These are phyloP conservation scores for Serranus cabrilla DNA, from an alignment of 2,797 vertebrate genomes.

Conservation along the genomic window DNA sequence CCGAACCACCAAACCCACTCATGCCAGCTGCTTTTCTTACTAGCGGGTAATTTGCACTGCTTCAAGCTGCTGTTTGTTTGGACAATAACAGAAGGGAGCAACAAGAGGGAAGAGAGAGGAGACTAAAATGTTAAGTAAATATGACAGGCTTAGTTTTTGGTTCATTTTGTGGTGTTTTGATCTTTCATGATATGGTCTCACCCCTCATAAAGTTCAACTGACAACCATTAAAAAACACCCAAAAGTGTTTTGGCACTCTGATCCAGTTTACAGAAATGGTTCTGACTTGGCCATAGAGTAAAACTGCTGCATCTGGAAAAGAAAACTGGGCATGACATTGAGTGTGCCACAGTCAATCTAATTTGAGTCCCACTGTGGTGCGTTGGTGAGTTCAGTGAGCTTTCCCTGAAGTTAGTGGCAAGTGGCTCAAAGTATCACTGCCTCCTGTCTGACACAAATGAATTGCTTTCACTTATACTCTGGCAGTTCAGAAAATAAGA, in stretches of 20 bases:
- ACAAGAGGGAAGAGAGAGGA: neutral
- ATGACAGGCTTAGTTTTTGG: constrained; percentile 15
- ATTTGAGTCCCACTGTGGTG: constrained; percentile 30
- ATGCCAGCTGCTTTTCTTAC: constrained; percentile 31
- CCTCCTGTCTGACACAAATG: constrained; percentile 48
- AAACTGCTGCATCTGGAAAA: constrained; percentile 46
- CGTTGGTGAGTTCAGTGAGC: constrained; percentile 32
- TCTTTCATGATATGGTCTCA: constrained; percentile 2
- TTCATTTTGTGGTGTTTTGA: constrained; percentile 12
- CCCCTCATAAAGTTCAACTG: constrained; percentile 6
- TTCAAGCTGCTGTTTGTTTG: constrained; percentile 26
- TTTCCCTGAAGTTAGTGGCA: constrained; percentile 25
- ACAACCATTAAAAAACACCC: constrained; percentile 23
- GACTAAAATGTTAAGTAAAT: neutral
- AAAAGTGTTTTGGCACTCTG: constrained; percentile 38
- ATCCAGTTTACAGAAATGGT: constrained; percentile 21
- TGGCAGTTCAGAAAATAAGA: constrained; percentile 41
- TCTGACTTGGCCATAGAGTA: constrained; percentile 23
- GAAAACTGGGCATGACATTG: constrained; percentile 52
- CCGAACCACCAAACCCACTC: constrained; percentile 14
- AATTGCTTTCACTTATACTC: constrained; percentile 54
- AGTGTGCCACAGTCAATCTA: constrained; percentile 57
- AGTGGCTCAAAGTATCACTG: constrained; percentile 43
- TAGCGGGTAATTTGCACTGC: constrained; percentile 23
- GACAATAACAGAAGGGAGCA: constrained; percentile 16